A percentile compares a stretch with the other conserved stretches of the same genome.
Evolutionary conservation across 2,888 invertebrate species (phyloP).

Genomic region (Euclidia mi): DNA sequence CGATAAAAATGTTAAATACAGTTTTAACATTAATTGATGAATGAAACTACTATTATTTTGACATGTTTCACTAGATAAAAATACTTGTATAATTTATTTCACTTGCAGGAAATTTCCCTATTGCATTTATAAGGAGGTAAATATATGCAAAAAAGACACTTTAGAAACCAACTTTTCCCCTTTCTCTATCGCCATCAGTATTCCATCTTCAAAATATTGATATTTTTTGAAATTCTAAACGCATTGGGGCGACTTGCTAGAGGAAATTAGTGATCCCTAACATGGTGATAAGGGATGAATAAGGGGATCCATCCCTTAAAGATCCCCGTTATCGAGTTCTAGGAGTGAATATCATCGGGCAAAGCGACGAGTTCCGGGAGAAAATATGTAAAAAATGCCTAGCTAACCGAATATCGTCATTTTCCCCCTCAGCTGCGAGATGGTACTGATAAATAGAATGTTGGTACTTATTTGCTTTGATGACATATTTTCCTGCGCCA

Average conservation of each 20-base stretch:
- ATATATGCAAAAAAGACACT: too few relatives aligned
- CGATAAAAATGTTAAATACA: too few relatives aligned
- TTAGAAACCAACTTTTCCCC: too few relatives aligned
- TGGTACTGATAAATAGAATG: background rate
- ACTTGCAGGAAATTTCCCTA: too few relatives aligned
- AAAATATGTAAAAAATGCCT: conserved; percentile 12
- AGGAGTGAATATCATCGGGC: conserved; percentile 24
- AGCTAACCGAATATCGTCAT: background rate
- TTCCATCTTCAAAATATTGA: conserved; percentile 8
- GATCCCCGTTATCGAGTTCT: conserved; percentile 39
- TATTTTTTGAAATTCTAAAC: conserved; percentile 27
- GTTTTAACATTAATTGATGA: too few relatives aligned
- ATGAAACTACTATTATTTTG: too few relatives aligned
- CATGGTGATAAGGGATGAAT: conserved; percentile 35
- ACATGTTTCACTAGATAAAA: too few relatives aligned
- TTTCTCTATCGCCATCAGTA: too few relatives aligned
- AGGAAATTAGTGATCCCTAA: conserved; percentile 45
- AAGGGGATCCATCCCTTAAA: conserved; percentile 24
- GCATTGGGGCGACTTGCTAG: conserved; percentile 27
- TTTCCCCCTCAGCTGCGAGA: background rate
- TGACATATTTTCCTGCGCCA: too few relatives aligned
- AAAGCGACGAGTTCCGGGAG: conserved; percentile 25
- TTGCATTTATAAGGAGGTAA: too few relatives aligned
- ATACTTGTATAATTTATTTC: too few relatives aligned
- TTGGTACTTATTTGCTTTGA: too few relatives aligned